Conservation (phyloP, 2,888 invertebrate genomes). For the Lamellibrachia columna region DNA sequence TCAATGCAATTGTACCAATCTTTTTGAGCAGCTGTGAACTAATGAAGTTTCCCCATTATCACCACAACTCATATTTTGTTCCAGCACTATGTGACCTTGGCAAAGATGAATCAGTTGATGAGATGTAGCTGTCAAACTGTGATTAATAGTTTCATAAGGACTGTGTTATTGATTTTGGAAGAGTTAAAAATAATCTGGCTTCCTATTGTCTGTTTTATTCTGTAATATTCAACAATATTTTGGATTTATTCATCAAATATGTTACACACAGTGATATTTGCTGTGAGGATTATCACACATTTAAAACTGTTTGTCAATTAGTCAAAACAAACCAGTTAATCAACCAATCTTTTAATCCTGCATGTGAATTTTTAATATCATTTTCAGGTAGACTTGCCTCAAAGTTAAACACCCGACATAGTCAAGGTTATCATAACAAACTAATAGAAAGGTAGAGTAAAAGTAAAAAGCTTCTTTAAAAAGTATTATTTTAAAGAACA, state of each 20-base stretch:
- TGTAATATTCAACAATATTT: background rate
- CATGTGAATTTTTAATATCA: background rate
- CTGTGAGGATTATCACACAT: background rate
- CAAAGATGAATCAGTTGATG: slow-evolving; percentile 7
- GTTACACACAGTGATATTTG: background rate
- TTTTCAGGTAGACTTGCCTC: background rate
- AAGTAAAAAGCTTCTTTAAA: background rate
- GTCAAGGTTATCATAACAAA: background rate
- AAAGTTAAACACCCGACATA: background rate
- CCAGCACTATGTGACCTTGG: background rate
- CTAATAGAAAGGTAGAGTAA: too few relatives aligned
- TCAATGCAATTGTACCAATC: background rate
- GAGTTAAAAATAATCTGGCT: background rate
- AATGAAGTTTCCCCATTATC: background rate
- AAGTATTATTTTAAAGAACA: background rate
- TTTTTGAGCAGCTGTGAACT: slow-evolving; percentile 6
- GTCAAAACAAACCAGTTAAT: background rate
- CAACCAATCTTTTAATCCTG: background rate
- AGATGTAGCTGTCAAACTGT: background rate
- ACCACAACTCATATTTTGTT: background rate
- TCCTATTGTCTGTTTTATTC: background rate
- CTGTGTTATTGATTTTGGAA: background rate
- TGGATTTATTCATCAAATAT: slow-evolving; percentile 7
- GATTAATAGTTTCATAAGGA: slow-evolving; percentile 4
- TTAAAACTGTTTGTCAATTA: background rate